Conservation (phyloP, 2,797 vertebrate species). For the Sparus aurata region DNA sequence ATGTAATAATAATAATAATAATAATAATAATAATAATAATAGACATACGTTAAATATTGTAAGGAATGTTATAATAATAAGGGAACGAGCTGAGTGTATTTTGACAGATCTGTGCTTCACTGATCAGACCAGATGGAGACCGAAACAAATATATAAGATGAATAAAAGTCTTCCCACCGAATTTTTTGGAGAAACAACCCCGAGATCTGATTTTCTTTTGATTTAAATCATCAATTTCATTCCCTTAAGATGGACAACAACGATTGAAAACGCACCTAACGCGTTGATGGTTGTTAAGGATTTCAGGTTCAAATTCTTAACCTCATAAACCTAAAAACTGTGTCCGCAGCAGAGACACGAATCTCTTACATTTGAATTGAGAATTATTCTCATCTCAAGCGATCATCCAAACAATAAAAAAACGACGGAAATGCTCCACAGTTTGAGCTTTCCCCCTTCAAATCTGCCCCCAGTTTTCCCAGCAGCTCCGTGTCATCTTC, state of each 20-base stretch:
- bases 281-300: neutral
- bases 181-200: neutral
- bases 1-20: neutral
- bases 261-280: no score
- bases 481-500: neutral
- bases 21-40: neutral
- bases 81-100: neutral
- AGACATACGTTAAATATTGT: neutral
- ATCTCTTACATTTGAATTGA: neutral
- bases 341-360: neutral
- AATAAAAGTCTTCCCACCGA: neutral
- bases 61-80: neutral
- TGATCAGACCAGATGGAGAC: neutral
- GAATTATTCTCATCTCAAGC: neutral
- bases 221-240: neutral
- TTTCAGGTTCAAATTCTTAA: neutral
- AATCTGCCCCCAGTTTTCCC: neutral
- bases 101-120: neutral
- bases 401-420: neutral
- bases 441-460: neutral
- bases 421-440: neutral
- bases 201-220: neutral
- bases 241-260: neutral
- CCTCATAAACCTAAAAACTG: neutral
- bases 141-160: neutral